Evolutionary conservation across 2,113 vertebrate genomes (phyloP).

Genomic region (Rhynchomys soricoides): DNA sequence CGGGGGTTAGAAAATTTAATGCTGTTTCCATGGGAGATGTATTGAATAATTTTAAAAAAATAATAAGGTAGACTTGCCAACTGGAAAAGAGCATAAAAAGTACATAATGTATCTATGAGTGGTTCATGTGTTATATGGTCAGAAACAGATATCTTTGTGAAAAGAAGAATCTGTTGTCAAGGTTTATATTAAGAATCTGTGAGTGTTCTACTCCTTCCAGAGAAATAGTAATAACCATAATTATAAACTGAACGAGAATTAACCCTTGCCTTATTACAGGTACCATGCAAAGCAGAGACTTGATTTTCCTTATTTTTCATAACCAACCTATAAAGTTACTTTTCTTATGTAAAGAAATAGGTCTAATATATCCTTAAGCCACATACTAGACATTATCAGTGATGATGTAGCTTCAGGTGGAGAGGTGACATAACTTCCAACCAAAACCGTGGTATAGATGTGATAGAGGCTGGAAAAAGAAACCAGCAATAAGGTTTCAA

Average conservation of each 20-base stretch:
- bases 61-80: constrained; percentile 39
- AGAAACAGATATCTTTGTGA: neutral
- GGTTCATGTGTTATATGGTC: neutral
- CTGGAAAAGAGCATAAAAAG: constrained; percentile 25
- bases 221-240: neutral
- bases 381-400: neutral
- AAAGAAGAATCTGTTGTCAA: neutral
- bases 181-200: neutral
- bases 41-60: constrained; percentile 28
- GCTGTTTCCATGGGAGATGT: neutral
- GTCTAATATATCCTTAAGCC: neutral
- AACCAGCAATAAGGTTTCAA: neutral
- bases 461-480: neutral
- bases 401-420: neutral
- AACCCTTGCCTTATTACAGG: neutral
- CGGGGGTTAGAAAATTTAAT: constrained; percentile 53
- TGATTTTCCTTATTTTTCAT: neutral
- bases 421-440: neutral
- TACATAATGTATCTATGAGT: neutral
- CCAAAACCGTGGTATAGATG: accelerated
- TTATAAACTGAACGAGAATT: neutral
- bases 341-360: neutral
- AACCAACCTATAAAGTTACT: neutral
- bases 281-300: neutral
- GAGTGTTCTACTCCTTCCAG: neutral